These are phyloP conservation scores for Drosophila tani DNA, from an alignment of 1,140 invertebrate species.

Conservation along the genomic window DNA sequence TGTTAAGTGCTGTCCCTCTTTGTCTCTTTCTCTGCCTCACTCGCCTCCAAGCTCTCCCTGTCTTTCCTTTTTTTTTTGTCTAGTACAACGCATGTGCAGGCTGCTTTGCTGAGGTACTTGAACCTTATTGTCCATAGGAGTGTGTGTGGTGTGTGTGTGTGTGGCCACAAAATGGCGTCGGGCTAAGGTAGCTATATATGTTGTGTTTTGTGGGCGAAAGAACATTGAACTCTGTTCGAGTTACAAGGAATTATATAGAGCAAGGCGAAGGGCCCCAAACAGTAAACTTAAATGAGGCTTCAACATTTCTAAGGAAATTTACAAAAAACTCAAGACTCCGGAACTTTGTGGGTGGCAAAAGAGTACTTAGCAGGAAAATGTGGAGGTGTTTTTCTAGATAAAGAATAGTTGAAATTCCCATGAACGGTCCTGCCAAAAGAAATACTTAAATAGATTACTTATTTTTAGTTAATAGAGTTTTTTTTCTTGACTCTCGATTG, in stretches of 20 bases:
- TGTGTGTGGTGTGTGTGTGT: conserved; percentile 33
- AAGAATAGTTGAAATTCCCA: no score
- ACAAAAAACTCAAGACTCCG: neutral
- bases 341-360: neutral
- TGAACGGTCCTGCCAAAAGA: no score
- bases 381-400: neutral
- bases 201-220: conserved; percentile 41
- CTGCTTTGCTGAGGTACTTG: conserved; percentile 72
- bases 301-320: neutral
- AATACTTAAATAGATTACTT: neutral
- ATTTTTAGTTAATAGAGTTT: neutral
- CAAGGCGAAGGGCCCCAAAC: conserved; percentile 26
- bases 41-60: neutral
- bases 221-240: conserved; percentile 61
- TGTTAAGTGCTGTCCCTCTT: conserved; percentile 47
- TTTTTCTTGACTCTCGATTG: neutral
- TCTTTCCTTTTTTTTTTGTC: conserved; percentile 24
- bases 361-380: neutral
- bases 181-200: conserved; percentile 56
- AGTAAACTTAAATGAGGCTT: neutral
- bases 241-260: conserved; percentile 34
- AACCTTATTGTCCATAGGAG: conserved; percentile 60
- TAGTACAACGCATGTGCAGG: conserved; percentile 62
- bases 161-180: conserved; percentile 65
- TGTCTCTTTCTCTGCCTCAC: neutral